Base-by-base conservation (phyloP, 30 jellyfish, hydroid and myxozoan genomes). In the Cassiopea andromeda region DNA sequence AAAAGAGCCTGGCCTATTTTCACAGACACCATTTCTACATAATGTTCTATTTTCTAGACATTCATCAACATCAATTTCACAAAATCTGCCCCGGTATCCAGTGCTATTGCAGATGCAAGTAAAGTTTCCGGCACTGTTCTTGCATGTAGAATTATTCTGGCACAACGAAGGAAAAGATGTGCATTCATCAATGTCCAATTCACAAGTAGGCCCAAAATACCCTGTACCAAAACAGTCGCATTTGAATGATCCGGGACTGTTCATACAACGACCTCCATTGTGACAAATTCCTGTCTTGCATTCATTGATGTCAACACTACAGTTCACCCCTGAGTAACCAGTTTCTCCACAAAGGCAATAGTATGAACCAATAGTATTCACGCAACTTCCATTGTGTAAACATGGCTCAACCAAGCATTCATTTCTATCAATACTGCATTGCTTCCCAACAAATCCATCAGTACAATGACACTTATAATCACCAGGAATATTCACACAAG, bases 141-240 rank as follows among this genome's bases (percentile, higher is more conserved):
- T 27, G 67, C 97, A 91, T 1, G 93, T 91, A 27, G 90, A 80
- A 46, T 78, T 91, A 75, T 91, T 73, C 46, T 64, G 91, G 58
- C 97, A 91, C 57, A 18, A 44, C 27, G 92, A n/a, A 70, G 82
- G 78, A 44, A 7, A 1, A 1, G 47, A n/a, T 16, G 7, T 66
- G 64, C 98, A 93, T 69, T 93, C 98, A 69, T 93, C 83, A 13
- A 88, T 38, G 59, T 82, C 89, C 2, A 48, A 48, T 8, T 87
- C 93, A 60, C 98, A 93, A 14, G 10, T 17, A 64, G 44, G 49
- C 18, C 98, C 98, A 68, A 43, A 16, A 57, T 48, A 88, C 7
- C 98, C 98, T 6, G 94, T 82, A 46, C 82, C 71, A 14, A 81
- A 7, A 57, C 97, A 92, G 84, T 85, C 84, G 83, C 97, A 92